Base-by-base conservation (phyloP, 2,797 vertebrate genomes). In the Amblyopsis hoosieri region DNA sequence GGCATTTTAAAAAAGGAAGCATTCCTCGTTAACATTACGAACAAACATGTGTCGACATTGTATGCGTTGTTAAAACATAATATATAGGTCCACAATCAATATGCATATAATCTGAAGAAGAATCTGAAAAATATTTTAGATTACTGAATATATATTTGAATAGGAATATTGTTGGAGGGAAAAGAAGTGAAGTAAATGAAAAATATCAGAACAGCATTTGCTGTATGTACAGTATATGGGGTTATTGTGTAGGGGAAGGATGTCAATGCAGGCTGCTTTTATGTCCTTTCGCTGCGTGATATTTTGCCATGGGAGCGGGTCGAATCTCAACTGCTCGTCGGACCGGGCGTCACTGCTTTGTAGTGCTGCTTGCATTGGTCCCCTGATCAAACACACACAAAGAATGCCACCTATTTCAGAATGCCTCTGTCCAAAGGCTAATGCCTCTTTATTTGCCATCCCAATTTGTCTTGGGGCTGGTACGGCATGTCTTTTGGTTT, bases 401-500 rank as follows among this genome's bases (percentile, higher is more conserved):
- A 66, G 70, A 64, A 66, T 68, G 62, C 49, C 66, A 69, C 62
- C 74, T 46, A 58, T 66, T 66, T 70, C 42, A 75, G 78, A 80
- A 83, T 74, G 15, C 72, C 74, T 75, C 72, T 73, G 56, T 79
- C 66, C 81, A 70, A 64, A 60, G 48, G n/a, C 57, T 54, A 31
- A 47, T 19, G 59, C 74, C 82, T 67, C 75, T 86, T 87, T 87
- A 85, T 90, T 89, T 90, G 88, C 85, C 87, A 77, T 87, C 84
- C 66, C 84, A 89, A 91, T 91, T 91, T 90, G 90, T 91, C 87
- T 70, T 85, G 84, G 87, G 87, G 89, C 82, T 13, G 12, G 81
- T 63, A 56, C 71, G 72, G 78, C 85, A 82, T 89, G 89, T 90
- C 85, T 85, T 87, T 83, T 76, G 88, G 90, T 91, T 89, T 65